These are phyloP conservation scores for Tachycineta bicolor DNA, from an alignment of 2,113 vertebrate genomes.

Conservation along the genomic window DNA sequence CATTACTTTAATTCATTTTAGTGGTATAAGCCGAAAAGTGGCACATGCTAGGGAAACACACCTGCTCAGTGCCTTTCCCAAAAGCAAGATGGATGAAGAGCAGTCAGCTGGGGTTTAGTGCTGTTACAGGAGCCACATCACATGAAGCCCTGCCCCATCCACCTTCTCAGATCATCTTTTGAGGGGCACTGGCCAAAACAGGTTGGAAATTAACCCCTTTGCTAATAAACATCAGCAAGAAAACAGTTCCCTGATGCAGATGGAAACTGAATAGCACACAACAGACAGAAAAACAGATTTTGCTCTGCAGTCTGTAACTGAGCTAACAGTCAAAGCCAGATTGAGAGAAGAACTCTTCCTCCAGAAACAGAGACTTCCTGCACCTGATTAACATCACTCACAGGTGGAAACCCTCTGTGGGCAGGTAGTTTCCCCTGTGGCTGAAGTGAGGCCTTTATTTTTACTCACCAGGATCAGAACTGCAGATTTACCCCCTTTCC, in stretches of 20 bases:
- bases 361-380: not conserved
- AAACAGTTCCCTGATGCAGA: not conserved
- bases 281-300: not conserved
- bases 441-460: not conserved
- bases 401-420: not conserved
- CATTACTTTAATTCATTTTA: not conserved
- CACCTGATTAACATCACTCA: not conserved
- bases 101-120: not conserved
- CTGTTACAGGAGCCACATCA: not conserved
- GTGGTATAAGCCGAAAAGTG: not conserved
- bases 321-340: not conserved
- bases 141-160: not conserved
- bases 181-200: not conserved
- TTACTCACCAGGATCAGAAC: not conserved
- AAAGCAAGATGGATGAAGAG: not conserved
- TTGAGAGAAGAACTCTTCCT: not conserved
- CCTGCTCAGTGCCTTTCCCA: not conserved
- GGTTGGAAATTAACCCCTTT: not conserved
- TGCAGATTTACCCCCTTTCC: not conserved
- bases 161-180: not conserved
- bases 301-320: not conserved
- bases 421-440: not conserved
- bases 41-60: fast-evolving
- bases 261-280: not conserved
- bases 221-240: not conserved